Evolutionary conservation across 2,113 vertebrate genomes (phyloP), one percentile per base, ranked within the genome.

Genomic region (Nothocercus nigrocapillus): DNA sequence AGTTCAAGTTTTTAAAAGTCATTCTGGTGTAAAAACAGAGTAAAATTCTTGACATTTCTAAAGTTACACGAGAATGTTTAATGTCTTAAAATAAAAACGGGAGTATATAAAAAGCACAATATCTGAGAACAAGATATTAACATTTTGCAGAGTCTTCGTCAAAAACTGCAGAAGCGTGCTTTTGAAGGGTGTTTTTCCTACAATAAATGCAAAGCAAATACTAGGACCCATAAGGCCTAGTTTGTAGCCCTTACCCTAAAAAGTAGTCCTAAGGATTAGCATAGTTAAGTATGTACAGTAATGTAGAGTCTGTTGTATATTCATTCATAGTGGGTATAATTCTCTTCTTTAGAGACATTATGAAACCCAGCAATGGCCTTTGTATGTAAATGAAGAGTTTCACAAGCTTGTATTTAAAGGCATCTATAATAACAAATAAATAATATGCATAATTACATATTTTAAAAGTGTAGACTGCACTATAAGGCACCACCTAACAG

Each of bases 161-260:
- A 84, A 82, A 91, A 90, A 51, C 16, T 9, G 32, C 9, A 0
- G n/a, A 32, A 78, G 34, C 28, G 75, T 15, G 2, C 15, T 79
- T 82, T 49, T 56, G 76, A 94, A 90, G 58, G 4, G 3, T 20
- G 38, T 62, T 78, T 85, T 72, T 76, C n/a, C 85, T 58, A 8
- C 62, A 94, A 92, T 45, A 94, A 93, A 84, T 79, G 70, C 61
- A 92, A 86, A 59, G 77, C 74, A 96, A 94, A 92, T 34, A 87
- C 30, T 36, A 44, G 47, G 20, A 89, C 84, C 75, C 84, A 34
- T 7, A 85, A 82, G 84, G 54, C 40, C 38, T 40, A 30, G 70
- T 93, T 92, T 88, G 86, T 42, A 95, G 62, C 14, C 88, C 77
- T 90, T 49, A 76, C 62, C 28, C 85, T 89, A 88, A 96, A 96